Evolutionary conservation across 1,140 invertebrate species (phyloP).

Genomic region (Papilio xuthus): DNA sequence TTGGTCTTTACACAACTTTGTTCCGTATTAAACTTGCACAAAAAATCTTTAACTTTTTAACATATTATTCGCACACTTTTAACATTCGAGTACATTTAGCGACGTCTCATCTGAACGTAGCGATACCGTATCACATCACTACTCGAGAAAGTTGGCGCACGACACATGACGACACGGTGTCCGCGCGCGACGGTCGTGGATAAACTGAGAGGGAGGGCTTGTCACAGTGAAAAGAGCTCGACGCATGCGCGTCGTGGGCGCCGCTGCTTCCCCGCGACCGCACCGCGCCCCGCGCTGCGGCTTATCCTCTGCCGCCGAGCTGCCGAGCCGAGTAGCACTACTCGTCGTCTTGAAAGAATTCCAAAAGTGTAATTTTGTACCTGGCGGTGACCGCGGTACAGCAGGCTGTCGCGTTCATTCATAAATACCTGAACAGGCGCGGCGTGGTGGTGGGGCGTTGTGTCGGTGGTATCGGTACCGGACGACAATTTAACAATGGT

Average conservation of each 20-base stretch:
- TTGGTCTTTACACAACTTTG: conserved; percentile 56
- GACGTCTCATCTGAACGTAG: conserved; percentile 49
- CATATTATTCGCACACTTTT: conserved; percentile 41
- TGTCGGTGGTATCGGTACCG: conserved; percentile 60
- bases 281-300: conserved; percentile 75
- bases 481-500: conserved; percentile 64
- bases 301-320: conserved; percentile 68
- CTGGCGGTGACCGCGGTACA: conserved; percentile 71
- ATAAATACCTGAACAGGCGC: conserved; percentile 73
- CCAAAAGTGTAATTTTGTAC: conserved; percentile 80
- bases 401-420: conserved; percentile 77
- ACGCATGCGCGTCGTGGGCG: conserved; percentile 67
- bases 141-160: conserved; percentile 76
- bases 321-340: conserved; percentile 66
- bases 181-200: conserved; percentile 61
- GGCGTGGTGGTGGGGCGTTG: conserved; percentile 53
- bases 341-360: conserved; percentile 76
- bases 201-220: conserved; percentile 75
- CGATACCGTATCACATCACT: conserved; percentile 79
- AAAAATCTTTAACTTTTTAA: conserved; percentile 47
- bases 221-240: conserved; percentile 61
- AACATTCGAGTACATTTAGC: conserved; percentile 26
- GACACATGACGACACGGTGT: conserved; percentile 70
- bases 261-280: conserved; percentile 71
- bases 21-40: conserved; percentile 53